Conservation (phyloP, 2,797 vertebrate genomes). For the Oreochromis grahami region DNA sequence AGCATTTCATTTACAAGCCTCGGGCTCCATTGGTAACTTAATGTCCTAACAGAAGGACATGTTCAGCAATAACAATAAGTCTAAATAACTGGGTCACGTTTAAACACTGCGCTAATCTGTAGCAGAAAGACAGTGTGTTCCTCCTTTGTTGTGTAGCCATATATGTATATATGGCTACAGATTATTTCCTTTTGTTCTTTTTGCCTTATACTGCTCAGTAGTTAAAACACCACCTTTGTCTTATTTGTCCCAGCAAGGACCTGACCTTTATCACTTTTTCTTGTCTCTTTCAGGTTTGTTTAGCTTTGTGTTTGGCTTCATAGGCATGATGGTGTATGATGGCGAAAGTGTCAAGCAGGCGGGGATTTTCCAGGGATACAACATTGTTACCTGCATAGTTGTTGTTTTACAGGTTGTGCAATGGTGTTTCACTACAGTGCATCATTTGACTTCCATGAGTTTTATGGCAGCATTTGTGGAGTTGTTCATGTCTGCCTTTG, state of each 20-base stretch:
- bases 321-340: constrained; percentile 89
- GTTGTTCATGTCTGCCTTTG: background rate
- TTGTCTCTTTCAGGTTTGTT: constrained; percentile 81
- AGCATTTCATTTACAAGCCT: background rate
- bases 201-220: background rate
- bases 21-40: background rate
- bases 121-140: too few species aligned
- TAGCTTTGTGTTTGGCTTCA: constrained; percentile 85
- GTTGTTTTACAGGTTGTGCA: constrained; percentile 87
- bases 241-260: background rate
- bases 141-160: background rate
- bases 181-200: background rate
- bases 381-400: constrained; percentile 85
- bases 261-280: background rate
- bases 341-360: constrained; percentile 79
- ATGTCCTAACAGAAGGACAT: background rate
- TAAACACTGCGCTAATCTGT: background rate
- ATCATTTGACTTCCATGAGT: background rate
- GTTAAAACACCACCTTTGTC: background rate
- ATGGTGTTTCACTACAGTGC: background rate
- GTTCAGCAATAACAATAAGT: background rate
- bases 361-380: constrained; percentile 97
- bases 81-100: background rate
- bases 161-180: background rate
- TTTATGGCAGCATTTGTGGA: background rate